Evolutionary conservation across 2,888 invertebrate genomes (phyloP).

Genomic region (Drosophila demipolita): DNA sequence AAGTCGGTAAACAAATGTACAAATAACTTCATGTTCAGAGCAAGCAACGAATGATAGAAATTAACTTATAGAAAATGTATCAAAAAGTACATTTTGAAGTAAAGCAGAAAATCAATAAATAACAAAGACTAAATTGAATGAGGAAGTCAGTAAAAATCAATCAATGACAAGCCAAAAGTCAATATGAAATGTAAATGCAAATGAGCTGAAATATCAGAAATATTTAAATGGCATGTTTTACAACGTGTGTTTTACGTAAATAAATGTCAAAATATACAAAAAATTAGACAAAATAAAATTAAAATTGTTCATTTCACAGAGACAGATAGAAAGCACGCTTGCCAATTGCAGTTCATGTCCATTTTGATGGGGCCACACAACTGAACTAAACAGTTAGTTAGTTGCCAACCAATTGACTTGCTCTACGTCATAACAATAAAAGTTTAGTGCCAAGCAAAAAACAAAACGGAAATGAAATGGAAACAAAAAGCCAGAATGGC

Average conservation of each 20-base stretch:
- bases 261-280: not conserved
- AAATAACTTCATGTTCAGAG: conserved; percentile 21
- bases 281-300: conserved; percentile 4
- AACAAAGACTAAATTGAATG: not conserved
- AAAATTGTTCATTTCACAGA: conserved; percentile 3
- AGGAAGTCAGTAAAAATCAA: conserved; percentile 7
- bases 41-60: conserved; percentile 13
- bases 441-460: conserved; percentile 59
- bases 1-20: conserved; percentile 33
- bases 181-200: conserved; percentile 64
- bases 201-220: conserved; percentile 39
- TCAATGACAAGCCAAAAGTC: conserved; percentile 24
- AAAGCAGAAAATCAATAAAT: conserved; percentile 1
- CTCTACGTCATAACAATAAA: conserved; percentile 75
- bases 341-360: conserved; percentile 43
- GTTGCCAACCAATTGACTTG: conserved; percentile 69
- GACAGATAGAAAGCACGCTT: conserved; percentile 1
- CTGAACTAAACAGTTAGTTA: conserved; percentile 69
- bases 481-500: conserved; percentile 34
- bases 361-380: conserved; percentile 46
- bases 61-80: conserved; percentile 1
- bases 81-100: conserved; percentile 8
- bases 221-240: not conserved
- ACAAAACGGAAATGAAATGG: conserved; percentile 66
- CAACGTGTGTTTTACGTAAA: not conserved